Conservation (phyloP, 1,140 invertebrate genomes). For the Nilaparvata lugens region DNA sequence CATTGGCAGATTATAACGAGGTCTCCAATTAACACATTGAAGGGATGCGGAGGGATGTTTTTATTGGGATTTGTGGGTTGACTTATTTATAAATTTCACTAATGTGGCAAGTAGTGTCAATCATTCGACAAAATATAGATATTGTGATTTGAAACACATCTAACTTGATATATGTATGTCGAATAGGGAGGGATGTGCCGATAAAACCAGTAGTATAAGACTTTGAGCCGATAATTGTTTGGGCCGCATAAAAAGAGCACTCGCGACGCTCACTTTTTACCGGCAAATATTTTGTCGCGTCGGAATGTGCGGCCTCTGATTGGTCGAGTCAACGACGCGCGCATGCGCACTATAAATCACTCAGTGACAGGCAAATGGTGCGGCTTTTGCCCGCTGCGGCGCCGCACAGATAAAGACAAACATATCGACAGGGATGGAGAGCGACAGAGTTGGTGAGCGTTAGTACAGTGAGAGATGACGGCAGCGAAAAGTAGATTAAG, state of each 20-base stretch:
- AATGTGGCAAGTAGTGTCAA: no score
- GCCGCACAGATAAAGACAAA: not conserved
- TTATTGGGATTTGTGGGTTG: no score
- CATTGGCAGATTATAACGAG: no score
- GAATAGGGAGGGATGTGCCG: no score
- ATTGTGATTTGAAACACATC: no score
- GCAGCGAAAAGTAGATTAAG: no score
- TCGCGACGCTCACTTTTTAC: not conserved
- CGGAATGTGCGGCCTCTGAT: not conserved
- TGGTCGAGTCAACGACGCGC: not conserved
- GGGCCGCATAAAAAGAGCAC: not conserved
- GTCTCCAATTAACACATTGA: no score
- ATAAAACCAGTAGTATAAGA: no score
- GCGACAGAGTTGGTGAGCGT: not conserved
- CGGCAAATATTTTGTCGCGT: not conserved
- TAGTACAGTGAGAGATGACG: not conserved
- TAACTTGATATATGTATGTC: no score
- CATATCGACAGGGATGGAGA: not conserved
- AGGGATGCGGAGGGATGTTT: no score
- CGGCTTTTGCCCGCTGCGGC: not conserved
- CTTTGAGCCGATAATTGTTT: conserved; percentile 1
- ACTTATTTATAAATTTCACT: no score
- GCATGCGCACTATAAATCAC: conserved; percentile 1
- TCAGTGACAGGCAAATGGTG: not conserved
- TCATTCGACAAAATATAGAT: no score